Base-by-base conservation (phyloP, 2,797 vertebrate species). In the Malurus leucopterus region DNA sequence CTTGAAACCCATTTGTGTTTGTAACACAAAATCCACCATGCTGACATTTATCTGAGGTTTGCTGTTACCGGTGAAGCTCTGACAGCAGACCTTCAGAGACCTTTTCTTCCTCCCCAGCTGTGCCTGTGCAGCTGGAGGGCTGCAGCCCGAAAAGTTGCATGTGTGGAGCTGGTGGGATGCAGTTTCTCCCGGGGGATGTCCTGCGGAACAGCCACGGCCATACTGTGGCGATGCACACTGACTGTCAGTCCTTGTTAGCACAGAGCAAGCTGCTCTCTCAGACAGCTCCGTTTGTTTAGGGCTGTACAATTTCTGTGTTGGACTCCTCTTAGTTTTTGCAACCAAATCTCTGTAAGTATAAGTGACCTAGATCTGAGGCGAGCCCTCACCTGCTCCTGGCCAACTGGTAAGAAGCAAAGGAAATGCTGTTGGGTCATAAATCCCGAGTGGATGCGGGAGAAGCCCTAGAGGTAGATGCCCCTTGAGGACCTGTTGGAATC, bases 61-160 rank as follows among this genome's bases (percentile, higher is more conserved):
- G 17, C 65, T 77, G 0, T 59, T 69, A 20, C n/a, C 63, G 61
- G 34, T 32, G 43, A 27, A 57, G 40, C 36, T 80, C 40, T 26
- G 40, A 3, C 55, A 69, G n/a, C 18, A 62, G 43, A 32, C 23
- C 26, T 73, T 75, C 77, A 27, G 74, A 78, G 62, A 20, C 26
- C 50, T 18, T 68, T 19, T 49, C 59, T 93, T 72, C 65, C 38
- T 85, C 59, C 91, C 73, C 81, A 98, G 98, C 85, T 98, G 70
- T 98, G 98, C 84, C 91, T 98, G 57, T 97, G 98, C 59, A 95
- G 95, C 11, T 95, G 98, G 92, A 97, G 81, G 15, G 91, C 95
- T 43, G 77, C 65, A 61, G 96, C 97, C 72, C 75, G 73, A 80
- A 95, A 91, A 79, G 96, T 78, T 83, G 97, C 96, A 76, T 97